Conservation (phyloP, 2,113 vertebrate species). For the Charadrius vociferus region DNA sequence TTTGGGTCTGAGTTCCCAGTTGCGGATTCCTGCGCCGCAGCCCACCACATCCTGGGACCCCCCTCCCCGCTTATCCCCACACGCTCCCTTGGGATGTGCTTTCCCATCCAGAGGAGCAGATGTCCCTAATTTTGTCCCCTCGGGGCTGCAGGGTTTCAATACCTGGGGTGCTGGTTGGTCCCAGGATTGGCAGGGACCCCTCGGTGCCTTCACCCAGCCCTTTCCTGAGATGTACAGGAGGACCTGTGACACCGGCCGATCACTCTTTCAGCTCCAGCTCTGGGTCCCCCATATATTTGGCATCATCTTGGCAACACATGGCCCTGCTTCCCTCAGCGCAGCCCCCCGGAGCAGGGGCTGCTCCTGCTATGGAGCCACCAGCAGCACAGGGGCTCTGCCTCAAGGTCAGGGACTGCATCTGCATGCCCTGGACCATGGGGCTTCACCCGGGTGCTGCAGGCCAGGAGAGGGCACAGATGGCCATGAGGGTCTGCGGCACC, state of each 20-base stretch:
- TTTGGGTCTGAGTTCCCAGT: background rate
- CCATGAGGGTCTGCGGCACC: accelerated
- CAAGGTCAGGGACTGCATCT: background rate
- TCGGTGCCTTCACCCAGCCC: background rate
- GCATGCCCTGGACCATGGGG: background rate
- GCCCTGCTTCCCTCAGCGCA: background rate
- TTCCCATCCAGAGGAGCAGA: background rate
- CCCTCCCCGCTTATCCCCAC: accelerated
- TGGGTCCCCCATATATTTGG: background rate
- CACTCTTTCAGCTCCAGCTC: background rate
- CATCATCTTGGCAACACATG: background rate
- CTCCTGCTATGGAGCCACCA: background rate
- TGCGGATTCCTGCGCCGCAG: accelerated
- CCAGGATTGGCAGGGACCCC: background rate
- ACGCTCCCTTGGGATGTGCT: background rate
- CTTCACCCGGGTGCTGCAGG: background rate
- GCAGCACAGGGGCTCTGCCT: background rate
- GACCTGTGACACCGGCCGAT: accelerated
- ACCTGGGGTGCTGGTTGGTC: background rate
- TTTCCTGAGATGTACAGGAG: background rate
- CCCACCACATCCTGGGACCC: background rate
- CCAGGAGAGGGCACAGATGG: background rate
- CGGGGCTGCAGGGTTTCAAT: background rate
- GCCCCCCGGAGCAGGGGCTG: background rate
- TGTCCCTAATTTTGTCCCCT: background rate